A percentile compares a stretch with the other conserved stretches of the same genome.
Conservation (phyloP, 2,888 invertebrate genomes). For the Timandra comae region DNA sequence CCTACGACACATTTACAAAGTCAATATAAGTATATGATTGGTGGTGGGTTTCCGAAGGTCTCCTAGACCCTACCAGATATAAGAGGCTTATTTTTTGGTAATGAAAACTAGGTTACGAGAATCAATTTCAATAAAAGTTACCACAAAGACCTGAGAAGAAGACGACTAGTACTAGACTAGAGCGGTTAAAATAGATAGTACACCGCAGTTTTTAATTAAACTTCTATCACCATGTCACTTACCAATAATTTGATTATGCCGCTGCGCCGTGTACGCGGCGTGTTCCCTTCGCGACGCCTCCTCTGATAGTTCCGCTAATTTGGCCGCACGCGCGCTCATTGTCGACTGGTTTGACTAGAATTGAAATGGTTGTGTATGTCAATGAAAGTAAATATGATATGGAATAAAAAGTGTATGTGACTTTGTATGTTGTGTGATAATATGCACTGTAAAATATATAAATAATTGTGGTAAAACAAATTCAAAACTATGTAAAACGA, state of each 20-base stretch:
- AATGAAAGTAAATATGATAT: too few species aligned
- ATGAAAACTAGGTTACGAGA: background rate
- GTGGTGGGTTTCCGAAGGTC: background rate
- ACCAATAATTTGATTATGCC: constrained; percentile 4
- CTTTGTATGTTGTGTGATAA: too few species aligned
- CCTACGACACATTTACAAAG: background rate
- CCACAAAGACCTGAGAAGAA: too few species aligned
- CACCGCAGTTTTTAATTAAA: too few species aligned
- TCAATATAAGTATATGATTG: background rate
- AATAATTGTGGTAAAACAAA: too few species aligned
- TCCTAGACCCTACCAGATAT: background rate
- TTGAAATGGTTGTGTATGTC: too few species aligned
- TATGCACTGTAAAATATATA: too few species aligned
- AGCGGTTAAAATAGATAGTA: too few species aligned
- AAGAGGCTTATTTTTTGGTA: background rate
- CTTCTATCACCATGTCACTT: too few species aligned
- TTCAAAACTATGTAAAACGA: too few species aligned
- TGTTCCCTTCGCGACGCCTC: constrained; percentile 81
- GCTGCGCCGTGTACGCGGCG: constrained; percentile 45
- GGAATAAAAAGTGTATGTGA: too few species aligned
- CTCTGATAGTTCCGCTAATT: constrained; percentile 88
- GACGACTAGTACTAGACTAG: background rate
- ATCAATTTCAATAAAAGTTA: background rate
- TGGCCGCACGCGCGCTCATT: constrained; percentile 71
- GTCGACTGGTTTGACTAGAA: constrained; percentile 39